Base-by-base conservation (phyloP, 1,140 invertebrate genomes). In the Homarus americanus region DNA sequence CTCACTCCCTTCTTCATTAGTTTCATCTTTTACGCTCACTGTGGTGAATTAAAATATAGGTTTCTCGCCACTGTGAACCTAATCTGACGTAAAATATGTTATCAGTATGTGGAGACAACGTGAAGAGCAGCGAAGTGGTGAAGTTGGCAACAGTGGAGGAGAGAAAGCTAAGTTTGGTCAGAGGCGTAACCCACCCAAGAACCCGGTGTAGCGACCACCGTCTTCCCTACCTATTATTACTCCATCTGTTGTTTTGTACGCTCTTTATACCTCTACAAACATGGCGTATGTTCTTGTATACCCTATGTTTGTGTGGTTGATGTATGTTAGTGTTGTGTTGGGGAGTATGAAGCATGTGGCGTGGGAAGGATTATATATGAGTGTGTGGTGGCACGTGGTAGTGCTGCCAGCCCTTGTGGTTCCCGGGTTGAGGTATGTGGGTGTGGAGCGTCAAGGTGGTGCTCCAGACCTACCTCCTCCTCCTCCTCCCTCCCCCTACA, bases 111-210 rank as follows among this genome's bases (percentile, higher is more conserved):
- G 12, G 40, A 28, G 40, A 79, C n/a, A 38, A 80, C 15, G 4
- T 20, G 12, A 38, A 32, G 28, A 40, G 28, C 1, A 44, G 17
- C 32, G n/a, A 38, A 5, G 40, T n/a, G 12, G 32, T 72, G 82
- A 69, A 84, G 66, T 41, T 84, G 82, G 82, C 82, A 84, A 72
- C 82, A 69, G 66, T 7, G 66, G 20, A 28, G 15, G 73, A 20
- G 82, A 72, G 82, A 84, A 72, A 84, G 82, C 66, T 83, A 83
- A 69, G 80, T 83, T 49, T 83, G 80, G 80, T 83, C 9, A 83
- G 80, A 38, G 58, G 80, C 58, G 80, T 83, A 83, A 66, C 80
- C 79, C 80, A 58, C 41, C 34, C 49, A 49, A 53, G 41, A 32
- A 9, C 28, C 28, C 10, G 38, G 32, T 34, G 32, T 15, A n/a